Evolutionary conservation across 2,113 vertebrate genomes (phyloP), one percentile per base, ranked within the genome.

Genomic region (Pitta sordida): DNA sequence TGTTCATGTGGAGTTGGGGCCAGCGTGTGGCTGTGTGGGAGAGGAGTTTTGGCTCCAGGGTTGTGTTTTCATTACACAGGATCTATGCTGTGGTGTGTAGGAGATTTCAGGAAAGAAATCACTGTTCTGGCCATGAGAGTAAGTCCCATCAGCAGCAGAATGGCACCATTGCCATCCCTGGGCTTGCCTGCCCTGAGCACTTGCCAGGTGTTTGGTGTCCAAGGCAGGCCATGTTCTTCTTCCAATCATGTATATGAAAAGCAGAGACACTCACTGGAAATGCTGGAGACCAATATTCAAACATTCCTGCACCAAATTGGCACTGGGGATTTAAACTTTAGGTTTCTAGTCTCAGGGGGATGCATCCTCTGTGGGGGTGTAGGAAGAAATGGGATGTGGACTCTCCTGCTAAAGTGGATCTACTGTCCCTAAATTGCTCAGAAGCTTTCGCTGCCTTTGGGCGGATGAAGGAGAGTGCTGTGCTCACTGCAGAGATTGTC

Each of bases 41-140:
- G 75, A 34, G 32, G 67, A 85, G 70, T 86, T 91, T 89, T 94
- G 53, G 53, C 90, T 93, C 55, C 81, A 23, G 81, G 90, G 46
- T 27, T 87, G 67, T 32, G 74, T 82, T 91, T 94, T 63, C 10
- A 5, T 71, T 46, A 20, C 5, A 1, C 23, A 34, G 87, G 26
- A 44, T 53, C 36, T 44, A 34, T 69, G 51, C 78, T 76, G n/a
- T 30, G 49, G 30, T 0, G 1, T 22, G 46, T 53, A 67, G 71
- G 82, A 67, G 55, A 80, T 88, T 76, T n/a, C 71, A 88, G 67
- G 67, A 39, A 39, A 73, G 16, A 56, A 83, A 44, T 22, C 2
- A 1, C 55, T 46, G 34, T 63, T 89, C 19, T 30, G 85, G 49
- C 27, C 3, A 3, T 39, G 4, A 1, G 24, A n/a, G 12, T 30